These are phyloP conservation scores for Agrilus planipennis DNA, from an alignment of 1,140 invertebrate species.

Conservation along the genomic window DNA sequence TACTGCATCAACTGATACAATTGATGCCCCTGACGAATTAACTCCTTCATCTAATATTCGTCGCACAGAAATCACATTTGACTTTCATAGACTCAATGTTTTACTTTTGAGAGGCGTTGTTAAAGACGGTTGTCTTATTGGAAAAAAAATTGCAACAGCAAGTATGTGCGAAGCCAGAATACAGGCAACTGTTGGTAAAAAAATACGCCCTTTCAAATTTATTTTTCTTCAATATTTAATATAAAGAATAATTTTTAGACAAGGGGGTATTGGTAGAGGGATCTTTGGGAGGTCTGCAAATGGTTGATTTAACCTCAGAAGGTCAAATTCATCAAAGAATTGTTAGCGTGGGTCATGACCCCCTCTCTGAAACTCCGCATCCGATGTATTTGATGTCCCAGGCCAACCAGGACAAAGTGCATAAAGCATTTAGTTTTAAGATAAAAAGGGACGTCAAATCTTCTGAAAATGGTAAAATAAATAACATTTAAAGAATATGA, in stretches of 20 bases:
- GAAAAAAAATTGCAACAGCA: slow-evolving; percentile 85
- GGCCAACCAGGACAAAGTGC: slow-evolving; percentile 30
- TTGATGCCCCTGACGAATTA: slow-evolving; percentile 21
- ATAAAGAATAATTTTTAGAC: slow-evolving; percentile 25
- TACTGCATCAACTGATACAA: slow-evolving; percentile 14
- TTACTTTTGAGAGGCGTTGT: slow-evolving; percentile 68
- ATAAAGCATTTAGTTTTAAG: slow-evolving; percentile 54
- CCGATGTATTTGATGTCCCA: slow-evolving; percentile 38
- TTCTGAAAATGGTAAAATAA: slow-evolving; percentile 12
- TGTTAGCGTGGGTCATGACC: slow-evolving; percentile 73
- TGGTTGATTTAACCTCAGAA: slow-evolving; percentile 79
- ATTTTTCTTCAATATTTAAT: neutral
- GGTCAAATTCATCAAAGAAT: slow-evolving; percentile 74
- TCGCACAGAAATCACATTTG: slow-evolving; percentile 71
- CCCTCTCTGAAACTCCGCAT: slow-evolving; percentile 39
- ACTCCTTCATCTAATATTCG: slow-evolving; percentile 22
- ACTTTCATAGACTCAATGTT: slow-evolving; percentile 85
- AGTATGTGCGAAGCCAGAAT: slow-evolving; percentile 84
- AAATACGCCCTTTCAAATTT: slow-evolving; percentile 19
- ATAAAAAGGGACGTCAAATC: slow-evolving; percentile 40
- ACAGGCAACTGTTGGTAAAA: slow-evolving; percentile 70
- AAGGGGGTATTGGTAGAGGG: slow-evolving; percentile 58
- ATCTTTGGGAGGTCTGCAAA: slow-evolving; percentile 80
- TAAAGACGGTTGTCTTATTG: slow-evolving; percentile 55
- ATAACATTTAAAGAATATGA: too few species aligned